A percentile compares a stretch with the other conserved stretches of the same genome.
Evolutionary conservation across 2,888 invertebrate genomes (phyloP).

Genomic region (Macaria notata): DNA sequence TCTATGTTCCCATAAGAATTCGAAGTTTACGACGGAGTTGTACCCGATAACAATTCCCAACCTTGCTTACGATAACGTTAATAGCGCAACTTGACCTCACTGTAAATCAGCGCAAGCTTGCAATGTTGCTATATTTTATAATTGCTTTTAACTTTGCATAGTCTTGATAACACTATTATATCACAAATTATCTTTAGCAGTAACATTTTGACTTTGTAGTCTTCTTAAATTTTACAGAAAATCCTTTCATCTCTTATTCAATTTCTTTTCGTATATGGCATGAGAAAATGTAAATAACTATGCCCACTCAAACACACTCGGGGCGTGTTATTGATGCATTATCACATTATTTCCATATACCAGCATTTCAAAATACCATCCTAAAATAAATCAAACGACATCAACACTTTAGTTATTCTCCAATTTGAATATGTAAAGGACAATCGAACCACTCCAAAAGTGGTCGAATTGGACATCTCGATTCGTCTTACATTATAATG

Average conservation of each 20-base stretch:
- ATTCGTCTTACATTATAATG: conserved; percentile 64
- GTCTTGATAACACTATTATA: not conserved
- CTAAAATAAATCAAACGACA: conserved; percentile 58
- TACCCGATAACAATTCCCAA: conserved; percentile 26
- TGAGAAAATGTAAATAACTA: conserved; percentile 11
- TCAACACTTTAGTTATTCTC: conserved; percentile 62
- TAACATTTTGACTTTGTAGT: too few relatives aligned
- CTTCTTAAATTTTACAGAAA: too few relatives aligned
- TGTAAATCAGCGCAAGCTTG: conserved; percentile 4
- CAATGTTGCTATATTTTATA: not conserved
- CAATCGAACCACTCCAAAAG: conserved; percentile 58
- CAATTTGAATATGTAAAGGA: conserved; percentile 51
- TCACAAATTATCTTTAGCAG: too few relatives aligned
- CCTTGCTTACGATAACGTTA: conserved; percentile 54
- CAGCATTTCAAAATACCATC: conserved; percentile 43
- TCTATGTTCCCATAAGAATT: not conserved
- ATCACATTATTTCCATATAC: conserved; percentile 30
- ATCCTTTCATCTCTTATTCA: too few relatives aligned
- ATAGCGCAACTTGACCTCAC: conserved; percentile 37
- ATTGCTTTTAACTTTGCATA: not conserved
- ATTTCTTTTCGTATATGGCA: not conserved
- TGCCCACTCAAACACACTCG: conserved; percentile 11
- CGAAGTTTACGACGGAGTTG: not conserved
- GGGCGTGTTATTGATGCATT: conserved; percentile 42
- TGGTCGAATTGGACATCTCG: conserved; percentile 69